Evolutionary conservation across 30 jellyfish, hydroid and myxozoan genomes (phyloP).

Genomic region (Rhopilema esculentum): DNA sequence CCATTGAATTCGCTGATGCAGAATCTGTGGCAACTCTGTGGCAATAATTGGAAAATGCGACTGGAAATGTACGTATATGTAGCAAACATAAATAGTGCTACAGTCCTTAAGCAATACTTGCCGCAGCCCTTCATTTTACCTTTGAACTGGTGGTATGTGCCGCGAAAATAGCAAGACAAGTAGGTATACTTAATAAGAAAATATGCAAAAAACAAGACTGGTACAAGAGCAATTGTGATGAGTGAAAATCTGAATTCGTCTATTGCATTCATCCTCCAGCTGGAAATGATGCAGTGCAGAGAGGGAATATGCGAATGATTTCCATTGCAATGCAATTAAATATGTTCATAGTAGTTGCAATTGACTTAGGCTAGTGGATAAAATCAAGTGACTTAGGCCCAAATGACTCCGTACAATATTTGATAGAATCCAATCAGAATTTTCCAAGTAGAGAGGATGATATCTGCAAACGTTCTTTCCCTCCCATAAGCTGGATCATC

Average conservation of each 20-base stretch:
- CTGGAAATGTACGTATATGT: conserved; percentile 47
- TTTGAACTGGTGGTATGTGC: background rate
- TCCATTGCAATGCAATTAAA: conserved; percentile 19
- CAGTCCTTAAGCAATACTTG: conserved; percentile 12
- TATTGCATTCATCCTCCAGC: conserved; percentile 9
- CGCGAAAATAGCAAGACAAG: background rate
- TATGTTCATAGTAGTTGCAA: background rate
- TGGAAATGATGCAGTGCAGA: conserved; percentile 18
- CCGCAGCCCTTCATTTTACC: background rate
- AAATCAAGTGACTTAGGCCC: conserved; percentile 4
- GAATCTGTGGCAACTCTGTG: conserved; percentile 29
- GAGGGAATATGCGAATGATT: conserved; percentile 37
- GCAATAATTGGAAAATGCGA: conserved; percentile 39
- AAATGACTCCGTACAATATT: conserved; percentile 13
- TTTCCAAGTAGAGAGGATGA: conserved; percentile 44
- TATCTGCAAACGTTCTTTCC: conserved; percentile 55
- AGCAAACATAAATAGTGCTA: conserved; percentile 30
- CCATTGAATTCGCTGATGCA: conserved; percentile 26
- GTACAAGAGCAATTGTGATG: conserved; percentile 3
- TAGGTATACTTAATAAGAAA: background rate
- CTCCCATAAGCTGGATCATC: background rate
- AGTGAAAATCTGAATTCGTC: conserved; percentile 25
- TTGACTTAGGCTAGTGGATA: conserved; percentile 48
- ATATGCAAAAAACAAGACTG: background rate
- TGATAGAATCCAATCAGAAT: conserved; percentile 63